phyloP scores from a whole-genome alignment of 2,113 vertebrate genomes.

The Parotia lawesii region DNA sequence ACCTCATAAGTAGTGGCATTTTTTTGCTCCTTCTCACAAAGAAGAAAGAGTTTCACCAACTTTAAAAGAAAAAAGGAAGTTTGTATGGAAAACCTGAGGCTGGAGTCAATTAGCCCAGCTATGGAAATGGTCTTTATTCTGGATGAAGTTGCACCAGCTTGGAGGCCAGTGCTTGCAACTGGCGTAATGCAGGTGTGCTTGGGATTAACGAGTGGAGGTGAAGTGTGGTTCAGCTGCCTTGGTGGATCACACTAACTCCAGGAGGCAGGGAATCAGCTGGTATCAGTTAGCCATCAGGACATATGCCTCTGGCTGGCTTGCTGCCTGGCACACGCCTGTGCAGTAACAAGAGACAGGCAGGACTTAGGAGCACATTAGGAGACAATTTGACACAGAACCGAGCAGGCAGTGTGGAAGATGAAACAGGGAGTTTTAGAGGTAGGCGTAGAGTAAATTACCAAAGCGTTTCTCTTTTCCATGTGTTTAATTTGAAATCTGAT shows the following conservation, averaged over 20 bases:
- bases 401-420: constrained; percentile 15
- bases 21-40: not conserved
- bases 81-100: not conserved
- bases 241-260: not conserved
- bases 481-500: constrained; percentile 49
- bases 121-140: not conserved
- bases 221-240: not conserved
- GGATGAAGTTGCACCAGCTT: not conserved
- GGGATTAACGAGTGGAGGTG: not conserved
- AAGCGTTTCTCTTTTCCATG: constrained; percentile 38
- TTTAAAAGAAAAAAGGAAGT: not conserved
- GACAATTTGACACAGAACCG: not conserved
- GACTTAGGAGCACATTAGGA: not conserved
- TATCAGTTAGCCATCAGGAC: not conserved
- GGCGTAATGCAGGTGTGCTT: not conserved
- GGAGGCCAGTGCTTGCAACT: not conserved
- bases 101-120: not conserved
- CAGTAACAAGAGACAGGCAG: constrained; percentile 55
- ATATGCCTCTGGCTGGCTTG: constrained; percentile 16
- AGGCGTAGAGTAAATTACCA: constrained; percentile 58
- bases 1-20: accelerated
- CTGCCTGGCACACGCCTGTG: constrained; percentile 55
- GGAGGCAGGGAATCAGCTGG: constrained; percentile 24
- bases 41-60: not conserved
- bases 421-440: constrained; percentile 40